These are phyloP conservation scores for Chloromyia formosa DNA, from an alignment of 2,888 invertebrate genomes.

Conservation along the genomic window DNA sequence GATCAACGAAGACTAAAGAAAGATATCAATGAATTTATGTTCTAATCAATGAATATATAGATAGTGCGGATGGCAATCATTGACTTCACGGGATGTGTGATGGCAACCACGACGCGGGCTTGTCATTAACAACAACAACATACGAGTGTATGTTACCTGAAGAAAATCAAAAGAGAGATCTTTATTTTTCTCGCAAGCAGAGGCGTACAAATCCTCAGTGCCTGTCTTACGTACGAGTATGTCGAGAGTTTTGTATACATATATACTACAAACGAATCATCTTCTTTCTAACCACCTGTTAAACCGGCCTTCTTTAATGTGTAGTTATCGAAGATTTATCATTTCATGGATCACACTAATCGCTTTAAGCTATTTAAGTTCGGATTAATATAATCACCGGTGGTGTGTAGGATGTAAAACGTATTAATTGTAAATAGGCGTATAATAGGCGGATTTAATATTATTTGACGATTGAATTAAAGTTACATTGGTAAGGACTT, in stretches of 20 bases:
- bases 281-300: conserved; percentile 13
- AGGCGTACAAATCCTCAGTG: no score
- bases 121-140: background rate
- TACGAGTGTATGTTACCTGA: no score
- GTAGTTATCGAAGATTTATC: conserved; percentile 19
- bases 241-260: no score
- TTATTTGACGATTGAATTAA: no score
- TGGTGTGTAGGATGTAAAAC: no score
- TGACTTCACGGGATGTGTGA: background rate
- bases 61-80: conserved; percentile 11
- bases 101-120: background rate
- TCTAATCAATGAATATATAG: conserved; percentile 28
- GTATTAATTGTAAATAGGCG: no score
- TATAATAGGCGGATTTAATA: no score
- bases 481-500: no score
- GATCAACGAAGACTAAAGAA: background rate
- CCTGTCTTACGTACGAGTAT: no score
- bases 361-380: background rate
- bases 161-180: background rate
- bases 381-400: no score
- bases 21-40: conserved; percentile 34
- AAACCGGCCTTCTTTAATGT: conserved; percentile 1
- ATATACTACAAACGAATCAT: background rate
- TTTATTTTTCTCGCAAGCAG: no score
- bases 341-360: conserved; percentile 22